Percentiles rank a stretch among this genome's conserved stretches.
phyloP scores from a whole-genome alignment of 2,797 vertebrate genomes.

The Lagorchestes hirsutus region DNA sequence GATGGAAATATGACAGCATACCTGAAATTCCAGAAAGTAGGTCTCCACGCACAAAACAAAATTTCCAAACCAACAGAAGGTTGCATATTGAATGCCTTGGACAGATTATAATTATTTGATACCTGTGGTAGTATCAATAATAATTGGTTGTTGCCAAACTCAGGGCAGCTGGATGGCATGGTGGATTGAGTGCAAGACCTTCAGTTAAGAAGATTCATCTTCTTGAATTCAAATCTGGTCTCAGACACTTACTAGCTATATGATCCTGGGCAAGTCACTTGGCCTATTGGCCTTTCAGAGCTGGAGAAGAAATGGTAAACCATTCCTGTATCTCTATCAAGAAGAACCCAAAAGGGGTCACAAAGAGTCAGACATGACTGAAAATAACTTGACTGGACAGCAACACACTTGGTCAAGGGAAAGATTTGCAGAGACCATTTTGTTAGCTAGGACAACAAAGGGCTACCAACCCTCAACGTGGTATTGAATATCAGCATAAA shows the following conservation, averaged over 20 bases:
- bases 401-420: neutral
- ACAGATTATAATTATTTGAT: neutral
- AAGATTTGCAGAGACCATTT: neutral
- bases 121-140: neutral
- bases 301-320: neutral
- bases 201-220: neutral
- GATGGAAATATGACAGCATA: neutral
- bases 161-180: neutral
- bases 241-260: neutral
- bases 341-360: neutral
- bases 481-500: neutral
- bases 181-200: neutral
- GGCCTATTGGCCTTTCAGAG: neutral
- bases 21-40: neutral
- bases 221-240: neutral
- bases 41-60: neutral
- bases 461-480: neutral
- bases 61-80: neutral
- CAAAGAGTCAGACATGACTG: neutral
- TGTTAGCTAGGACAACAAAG: neutral
- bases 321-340: neutral
- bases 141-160: neutral
- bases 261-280: neutral
- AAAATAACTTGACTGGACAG: neutral
- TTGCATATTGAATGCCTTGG: neutral